phyloP scores from a whole-genome alignment of 1,140 invertebrate genomes.

The Drosophila biarmipes region DNA sequence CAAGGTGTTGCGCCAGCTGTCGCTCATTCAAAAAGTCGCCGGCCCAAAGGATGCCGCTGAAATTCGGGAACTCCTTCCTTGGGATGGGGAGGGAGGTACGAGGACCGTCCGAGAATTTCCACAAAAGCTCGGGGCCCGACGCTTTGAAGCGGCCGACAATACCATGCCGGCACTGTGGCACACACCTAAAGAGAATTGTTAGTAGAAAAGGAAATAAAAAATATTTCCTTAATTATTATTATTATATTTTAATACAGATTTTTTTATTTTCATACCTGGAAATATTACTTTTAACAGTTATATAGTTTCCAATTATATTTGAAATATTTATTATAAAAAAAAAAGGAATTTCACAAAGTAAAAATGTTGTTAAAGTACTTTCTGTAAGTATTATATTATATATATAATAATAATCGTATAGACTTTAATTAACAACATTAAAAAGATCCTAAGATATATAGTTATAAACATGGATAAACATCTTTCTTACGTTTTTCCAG shows the following conservation, averaged over 20 bases:
- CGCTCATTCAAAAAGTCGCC: slow-evolving; percentile 40
- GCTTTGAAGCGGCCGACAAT: slow-evolving; percentile 54
- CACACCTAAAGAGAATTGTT: slow-evolving; percentile 9
- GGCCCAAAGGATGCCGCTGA: slow-evolving; percentile 12
- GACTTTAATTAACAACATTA: too few species aligned
- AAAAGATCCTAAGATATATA: too few species aligned
- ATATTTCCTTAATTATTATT: neutral
- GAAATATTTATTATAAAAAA: too few species aligned
- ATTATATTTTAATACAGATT: neutral
- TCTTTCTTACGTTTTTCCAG: too few species aligned
- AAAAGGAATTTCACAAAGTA: too few species aligned
- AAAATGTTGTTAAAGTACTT: too few species aligned
- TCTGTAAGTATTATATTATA: too few species aligned
- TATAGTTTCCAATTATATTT: too few species aligned
- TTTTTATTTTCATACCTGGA: neutral
- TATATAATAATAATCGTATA: too few species aligned
- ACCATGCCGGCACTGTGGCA: neutral
- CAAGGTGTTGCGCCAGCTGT: slow-evolving; percentile 52
- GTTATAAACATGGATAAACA: too few species aligned
- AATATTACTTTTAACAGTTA: too few species aligned
- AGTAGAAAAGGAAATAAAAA: neutral
- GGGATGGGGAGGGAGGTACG: neutral
- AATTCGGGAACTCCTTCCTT: neutral
- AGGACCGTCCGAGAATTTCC: slow-evolving; percentile 19
- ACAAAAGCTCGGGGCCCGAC: slow-evolving; percentile 47